These are phyloP conservation scores for Drosophila melanosoma DNA, from an alignment of 2,888 invertebrate genomes.

Conservation along the genomic window DNA sequence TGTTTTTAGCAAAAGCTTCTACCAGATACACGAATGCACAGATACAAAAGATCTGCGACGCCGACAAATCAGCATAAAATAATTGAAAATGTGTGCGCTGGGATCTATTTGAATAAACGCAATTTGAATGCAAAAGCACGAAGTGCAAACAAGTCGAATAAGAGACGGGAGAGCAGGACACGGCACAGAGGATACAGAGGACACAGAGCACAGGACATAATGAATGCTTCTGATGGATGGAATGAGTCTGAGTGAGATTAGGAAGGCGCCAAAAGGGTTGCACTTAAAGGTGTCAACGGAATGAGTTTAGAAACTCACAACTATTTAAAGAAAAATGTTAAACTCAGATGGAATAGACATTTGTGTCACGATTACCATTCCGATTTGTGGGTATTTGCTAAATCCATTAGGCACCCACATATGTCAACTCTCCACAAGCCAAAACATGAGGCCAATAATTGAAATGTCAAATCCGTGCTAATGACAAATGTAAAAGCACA, in stretches of 20 bases:
- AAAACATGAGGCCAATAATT: conserved; percentile 64
- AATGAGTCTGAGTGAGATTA: conserved; percentile 50
- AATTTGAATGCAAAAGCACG: conserved; percentile 79
- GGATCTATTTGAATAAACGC: conserved; percentile 77
- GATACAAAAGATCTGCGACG: conserved; percentile 69
- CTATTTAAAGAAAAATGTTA: conserved; percentile 1
- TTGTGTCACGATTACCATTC: conserved; percentile 40
- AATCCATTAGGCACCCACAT: conserved; percentile 53
- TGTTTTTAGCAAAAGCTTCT: conserved; percentile 48
- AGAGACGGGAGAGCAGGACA: conserved; percentile 43
- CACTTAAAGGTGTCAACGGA: conserved; percentile 7
- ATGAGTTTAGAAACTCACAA: neutral
- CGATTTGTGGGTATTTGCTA: conserved; percentile 36
- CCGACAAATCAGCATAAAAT: conserved; percentile 75
- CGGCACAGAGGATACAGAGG: neutral
- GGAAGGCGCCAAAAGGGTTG: conserved; percentile 46
- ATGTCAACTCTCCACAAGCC: conserved; percentile 33
- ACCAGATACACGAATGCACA: conserved; percentile 62
- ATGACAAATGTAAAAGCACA: conserved; percentile 69
- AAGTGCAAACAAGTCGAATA: conserved; percentile 73
- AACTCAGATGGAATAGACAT: conserved; percentile 24
- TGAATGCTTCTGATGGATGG: conserved; percentile 64
- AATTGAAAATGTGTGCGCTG: conserved; percentile 76
- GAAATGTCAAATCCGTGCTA: conserved; percentile 76
- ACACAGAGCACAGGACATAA: conserved; percentile 31